Base-by-base conservation (phyloP, 2,113 vertebrate genomes). In the Tenebrosternarchus preto region DNA sequence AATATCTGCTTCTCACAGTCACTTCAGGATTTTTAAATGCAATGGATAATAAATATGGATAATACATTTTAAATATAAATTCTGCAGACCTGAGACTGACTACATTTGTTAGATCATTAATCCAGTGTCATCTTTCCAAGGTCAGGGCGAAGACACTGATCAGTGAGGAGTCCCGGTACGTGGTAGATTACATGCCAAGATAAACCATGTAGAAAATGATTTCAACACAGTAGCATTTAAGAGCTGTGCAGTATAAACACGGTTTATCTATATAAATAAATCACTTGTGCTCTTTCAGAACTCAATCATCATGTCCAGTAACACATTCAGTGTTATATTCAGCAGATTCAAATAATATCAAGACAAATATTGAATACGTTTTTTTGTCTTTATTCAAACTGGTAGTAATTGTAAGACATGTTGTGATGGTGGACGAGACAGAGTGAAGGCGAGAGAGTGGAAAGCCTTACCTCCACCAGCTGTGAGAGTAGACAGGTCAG, bases 401-500 rank as follows among this genome's bases (percentile, higher is more conserved):
- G 57, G 19, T 9, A 15, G 29, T 43, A 70, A 70, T 27, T 69
- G 63, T 56, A 19, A 36, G 33, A n/a, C 55, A 29, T 59, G 66
- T 46, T 69, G 43, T 43, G 36, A 78, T 43, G 66, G 55, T 17
- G 19, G 46, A 70, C 25, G 57, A 69, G 57, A 70, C 39, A 55
- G 39, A 24, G 25, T 29, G 8, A 70, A 63, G 43, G 39, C 15
- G 31, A 33, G 39, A 53, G 36, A 75, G 39, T 17, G 66, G 67
- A 69, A 25, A 64, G 53, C 57, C 63, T 27, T 24, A 33, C 22
- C 56, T 76, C 27, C 27, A 7, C 71, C 77, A 83, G 70, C 70
- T 88, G 84, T 85, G 84, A 85, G 50, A 46, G 59, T 59, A 88
- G 70, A 71, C 61, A n/a, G 60, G 72, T 73, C 76, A 71, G 50